Evolutionary conservation across 2,888 invertebrate genomes (phyloP).

Genomic region (Xestia rhomboidea): DNA sequence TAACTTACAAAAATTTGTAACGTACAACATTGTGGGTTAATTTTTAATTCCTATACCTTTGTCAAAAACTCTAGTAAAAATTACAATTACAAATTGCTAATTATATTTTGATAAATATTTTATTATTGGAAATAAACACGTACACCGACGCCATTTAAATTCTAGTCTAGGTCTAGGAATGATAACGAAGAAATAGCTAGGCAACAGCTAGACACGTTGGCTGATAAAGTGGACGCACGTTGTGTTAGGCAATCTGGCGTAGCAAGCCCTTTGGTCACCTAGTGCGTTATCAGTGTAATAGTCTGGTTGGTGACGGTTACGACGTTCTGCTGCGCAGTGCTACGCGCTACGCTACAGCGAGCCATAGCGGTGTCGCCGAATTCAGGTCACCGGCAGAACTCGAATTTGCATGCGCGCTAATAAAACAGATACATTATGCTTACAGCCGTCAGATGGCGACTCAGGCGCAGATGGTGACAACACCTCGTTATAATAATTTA

Average conservation of each 20-base stretch:
- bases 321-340: conserved; percentile 69
- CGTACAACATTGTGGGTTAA: background rate
- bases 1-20: background rate
- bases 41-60: background rate
- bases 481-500: conserved; percentile 38
- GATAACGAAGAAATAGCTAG: conserved; percentile 26
- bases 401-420: conserved; percentile 77
- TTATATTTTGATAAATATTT: conserved; percentile 23
- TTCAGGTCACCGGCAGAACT: conserved; percentile 74
- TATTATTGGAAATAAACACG: conserved; percentile 44
- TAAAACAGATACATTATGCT: conserved; percentile 42
- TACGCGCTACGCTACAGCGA: conserved; percentile 63
- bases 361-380: conserved; percentile 65
- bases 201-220: conserved; percentile 31
- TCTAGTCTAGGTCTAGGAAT: conserved; percentile 33
- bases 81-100: conserved; percentile 27
- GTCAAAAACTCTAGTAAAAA: background rate
- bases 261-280: conserved; percentile 45
- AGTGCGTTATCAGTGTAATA: conserved; percentile 25
- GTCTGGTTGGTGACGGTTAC: conserved; percentile 44
- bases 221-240: conserved; percentile 45
- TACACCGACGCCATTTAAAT: conserved; percentile 15
- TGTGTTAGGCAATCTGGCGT: conserved; percentile 42
- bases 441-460: conserved; percentile 35
- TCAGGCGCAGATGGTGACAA: conserved; percentile 34